These are phyloP conservation scores for Fabriciana adippe DNA, from an alignment of 2,888 invertebrate species.

Conservation along the genomic window DNA sequence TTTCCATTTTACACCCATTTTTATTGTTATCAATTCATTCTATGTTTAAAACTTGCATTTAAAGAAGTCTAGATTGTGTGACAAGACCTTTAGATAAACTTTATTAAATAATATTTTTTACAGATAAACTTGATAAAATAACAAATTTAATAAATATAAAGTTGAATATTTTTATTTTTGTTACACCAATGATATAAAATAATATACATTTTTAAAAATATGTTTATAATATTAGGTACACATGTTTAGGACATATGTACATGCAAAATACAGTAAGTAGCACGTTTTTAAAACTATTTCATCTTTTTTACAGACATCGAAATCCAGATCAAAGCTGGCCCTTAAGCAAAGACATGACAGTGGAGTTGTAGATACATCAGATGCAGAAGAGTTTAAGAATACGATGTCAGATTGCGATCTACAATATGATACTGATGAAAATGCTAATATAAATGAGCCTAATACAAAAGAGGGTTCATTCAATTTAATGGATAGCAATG, in stretches of 20 bases:
- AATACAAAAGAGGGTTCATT: conserved; percentile 39
- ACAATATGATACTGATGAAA: conserved; percentile 40
- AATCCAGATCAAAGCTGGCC: conserved; percentile 60
- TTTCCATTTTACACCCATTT: no score
- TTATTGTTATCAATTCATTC: no score
- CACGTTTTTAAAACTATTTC: not conserved
- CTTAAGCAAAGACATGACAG: conserved; percentile 73
- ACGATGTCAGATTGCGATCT: conserved; percentile 43
- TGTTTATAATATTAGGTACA: not conserved
- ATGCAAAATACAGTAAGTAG: not conserved
- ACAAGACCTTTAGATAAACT: no score
- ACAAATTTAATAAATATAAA: no score
- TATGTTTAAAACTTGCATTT: no score
- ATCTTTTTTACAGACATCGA: conserved; percentile 53
- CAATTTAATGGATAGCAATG: conserved; percentile 56
- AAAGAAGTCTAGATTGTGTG: no score
- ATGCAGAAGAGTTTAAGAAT: conserved; percentile 67
- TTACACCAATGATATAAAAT: no score
- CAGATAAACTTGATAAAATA: no score
- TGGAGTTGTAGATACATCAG: conserved; percentile 76
- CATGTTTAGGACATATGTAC: not conserved
- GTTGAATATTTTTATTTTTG: no score
- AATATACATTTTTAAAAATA: no score
- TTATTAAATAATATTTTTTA: no score
- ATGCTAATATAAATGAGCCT: conserved; percentile 42